These are phyloP conservation scores for Anhinga anhinga DNA, from an alignment of 2,113 vertebrate genomes.

Conservation along the genomic window DNA sequence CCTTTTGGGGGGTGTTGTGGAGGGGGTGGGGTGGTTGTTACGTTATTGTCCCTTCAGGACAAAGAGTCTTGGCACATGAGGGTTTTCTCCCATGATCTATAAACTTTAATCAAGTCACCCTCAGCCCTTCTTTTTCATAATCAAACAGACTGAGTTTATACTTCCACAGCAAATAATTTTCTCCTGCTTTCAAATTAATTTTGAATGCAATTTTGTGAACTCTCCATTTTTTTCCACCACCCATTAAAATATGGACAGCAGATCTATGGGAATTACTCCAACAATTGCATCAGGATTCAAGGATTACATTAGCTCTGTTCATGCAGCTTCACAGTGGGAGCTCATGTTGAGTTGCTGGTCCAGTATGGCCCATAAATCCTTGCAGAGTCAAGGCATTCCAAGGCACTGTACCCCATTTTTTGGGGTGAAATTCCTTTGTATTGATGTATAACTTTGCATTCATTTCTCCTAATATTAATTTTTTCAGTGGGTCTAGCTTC, in stretches of 20 bases:
- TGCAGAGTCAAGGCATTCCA: background rate
- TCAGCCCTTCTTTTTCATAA: background rate
- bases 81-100: background rate
- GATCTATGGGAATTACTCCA: conserved; percentile 31
- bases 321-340: background rate
- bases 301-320: background rate
- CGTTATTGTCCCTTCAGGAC: background rate
- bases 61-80: background rate
- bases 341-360: background rate
- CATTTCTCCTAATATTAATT: background rate
- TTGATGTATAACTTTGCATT: background rate
- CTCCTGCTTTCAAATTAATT: background rate
- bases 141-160: background rate
- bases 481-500: background rate
- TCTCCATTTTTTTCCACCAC: background rate
- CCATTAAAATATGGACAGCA: conserved; percentile 13
- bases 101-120: background rate
- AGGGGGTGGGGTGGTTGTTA: background rate
- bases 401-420: background rate
- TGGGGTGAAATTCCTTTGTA: background rate
- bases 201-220: background rate
- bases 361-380: background rate
- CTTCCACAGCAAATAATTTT: background rate
- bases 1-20: background rate
- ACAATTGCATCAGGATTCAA: background rate